Base-by-base conservation (phyloP, 1,140 invertebrate species). In the Agraylea sexmaculata region DNA sequence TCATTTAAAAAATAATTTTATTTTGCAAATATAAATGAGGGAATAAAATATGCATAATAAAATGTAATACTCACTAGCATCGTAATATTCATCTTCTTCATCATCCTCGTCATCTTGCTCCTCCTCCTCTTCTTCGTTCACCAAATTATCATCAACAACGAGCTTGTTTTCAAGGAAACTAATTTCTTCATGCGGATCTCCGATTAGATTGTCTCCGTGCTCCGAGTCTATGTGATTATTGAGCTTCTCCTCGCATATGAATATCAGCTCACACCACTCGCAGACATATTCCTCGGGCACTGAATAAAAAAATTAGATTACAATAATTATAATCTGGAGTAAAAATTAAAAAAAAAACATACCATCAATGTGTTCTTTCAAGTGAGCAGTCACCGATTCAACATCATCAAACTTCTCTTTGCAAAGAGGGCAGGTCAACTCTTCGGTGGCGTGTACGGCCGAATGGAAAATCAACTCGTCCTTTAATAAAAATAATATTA, bases 381-480 rank as follows among this genome's bases (percentile, higher is more conserved):
- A 74, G 43, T 78, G 76, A 1, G 58, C 45, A 3, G 70, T 72
- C 11, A 73, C 62, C 0, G 57, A 53, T 6, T 70, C 62, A 0
- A 70, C 61, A 35, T 66, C 61, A 0, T 62, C 54, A 37, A 75
- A 74, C 37, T 56, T 60, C 37, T 73, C 73, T 50, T 75, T 71
- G 45, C 76, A 78, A 18, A 78, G 64, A 1, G 75, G 72, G 52
- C 75, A 78, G 18, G 60, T 70, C 20, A 77, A 55, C 43, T 70
- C 71, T 37, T 70, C 64, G 40, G 67, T 72, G 15, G 74, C 73
- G 54, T 78, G 76, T 17, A 69, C 64, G 0, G 66, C 60, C 4
- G 73, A 76, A 50, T 78, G 76, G 55, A 73, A 71, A 38, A 77
- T 70, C 21, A 78, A 59, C 2, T 69, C 73, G 46, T 77, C 73